These are phyloP conservation scores for Trichoplusia ni DNA, from an alignment of 1,140 invertebrate genomes.

Conservation along the genomic window DNA sequence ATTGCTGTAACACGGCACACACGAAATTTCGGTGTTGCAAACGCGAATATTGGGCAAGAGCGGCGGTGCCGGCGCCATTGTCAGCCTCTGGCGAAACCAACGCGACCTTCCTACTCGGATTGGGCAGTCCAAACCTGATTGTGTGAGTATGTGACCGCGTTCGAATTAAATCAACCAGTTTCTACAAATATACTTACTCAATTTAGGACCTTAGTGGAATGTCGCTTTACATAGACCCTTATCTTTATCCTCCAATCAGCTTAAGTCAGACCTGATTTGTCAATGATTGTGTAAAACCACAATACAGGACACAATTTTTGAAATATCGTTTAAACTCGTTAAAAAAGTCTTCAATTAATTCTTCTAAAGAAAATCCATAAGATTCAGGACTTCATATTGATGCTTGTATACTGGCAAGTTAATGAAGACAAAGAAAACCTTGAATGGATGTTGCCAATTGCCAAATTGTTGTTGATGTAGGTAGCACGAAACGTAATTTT, in stretches of 20 bases:
- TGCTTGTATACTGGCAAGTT: constrained; percentile 19
- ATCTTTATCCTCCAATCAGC: too few relatives aligned
- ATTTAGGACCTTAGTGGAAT: constrained; percentile 14
- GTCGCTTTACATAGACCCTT: neutral
- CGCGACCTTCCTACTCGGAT: constrained; percentile 72
- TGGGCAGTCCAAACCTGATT: constrained; percentile 70
- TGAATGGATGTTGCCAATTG: constrained; percentile 44
- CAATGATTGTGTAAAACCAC: too few relatives aligned
- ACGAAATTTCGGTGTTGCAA: constrained; percentile 77
- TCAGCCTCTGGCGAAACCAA: constrained; percentile 68
- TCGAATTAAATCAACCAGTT: constrained; percentile 25
- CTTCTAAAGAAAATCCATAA: neutral
- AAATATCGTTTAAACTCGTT: too few relatives aligned
- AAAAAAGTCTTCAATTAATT: neutral
- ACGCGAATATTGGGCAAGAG: constrained; percentile 64
- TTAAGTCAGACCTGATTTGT: too few relatives aligned
- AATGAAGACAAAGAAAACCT: constrained; percentile 45
- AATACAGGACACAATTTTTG: too few relatives aligned
- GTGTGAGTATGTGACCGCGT: constrained; percentile 44
- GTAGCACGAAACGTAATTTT: constrained; percentile 32
- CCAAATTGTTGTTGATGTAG: constrained; percentile 42
- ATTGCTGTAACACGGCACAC: constrained; percentile 63
- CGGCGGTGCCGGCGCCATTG: constrained; percentile 65
- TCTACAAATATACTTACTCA: constrained; percentile 14
- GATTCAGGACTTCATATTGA: constrained; percentile 22